phyloP scores from a whole-genome alignment of 2,113 vertebrate species.

The Chiloscyllium plagiosum region DNA sequence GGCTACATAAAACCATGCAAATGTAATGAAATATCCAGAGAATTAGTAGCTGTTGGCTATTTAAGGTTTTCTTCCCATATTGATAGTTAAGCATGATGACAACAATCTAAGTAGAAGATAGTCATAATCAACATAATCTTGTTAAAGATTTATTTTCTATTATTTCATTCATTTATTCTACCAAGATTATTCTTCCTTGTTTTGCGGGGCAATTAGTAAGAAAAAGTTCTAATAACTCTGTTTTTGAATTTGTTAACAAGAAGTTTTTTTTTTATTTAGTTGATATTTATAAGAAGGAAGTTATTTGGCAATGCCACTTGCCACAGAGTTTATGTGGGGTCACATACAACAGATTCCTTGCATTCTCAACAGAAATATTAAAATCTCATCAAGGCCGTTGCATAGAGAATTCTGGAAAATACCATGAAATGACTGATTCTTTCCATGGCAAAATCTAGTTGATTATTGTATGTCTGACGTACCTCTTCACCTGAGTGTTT shows the following conservation, averaged over 20 bases:
- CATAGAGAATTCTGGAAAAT: background rate
- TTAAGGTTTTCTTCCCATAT: background rate
- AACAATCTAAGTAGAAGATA: background rate
- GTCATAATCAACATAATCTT: background rate
- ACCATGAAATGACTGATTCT: background rate
- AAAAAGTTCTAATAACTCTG: background rate
- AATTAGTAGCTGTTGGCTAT: no score
- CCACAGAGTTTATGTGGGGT: background rate
- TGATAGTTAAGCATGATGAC: no score
- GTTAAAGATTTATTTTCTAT: background rate
- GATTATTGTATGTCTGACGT: background rate
- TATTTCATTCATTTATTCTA: background rate
- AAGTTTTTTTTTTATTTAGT: background rate
- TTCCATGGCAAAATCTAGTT: background rate
- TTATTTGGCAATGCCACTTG: background rate
- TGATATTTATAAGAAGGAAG: background rate
- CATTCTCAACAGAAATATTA: background rate
- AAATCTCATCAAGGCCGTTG: background rate
- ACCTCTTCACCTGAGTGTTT: background rate
- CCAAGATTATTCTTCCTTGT: background rate
- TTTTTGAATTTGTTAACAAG: background rate
- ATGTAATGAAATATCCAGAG: no score
- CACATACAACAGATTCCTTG: background rate
- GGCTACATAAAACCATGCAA: no score
- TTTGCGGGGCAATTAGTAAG: background rate